phyloP scores from a whole-genome alignment of 2,888 invertebrate species.

The Shargacucullia verbasci region DNA sequence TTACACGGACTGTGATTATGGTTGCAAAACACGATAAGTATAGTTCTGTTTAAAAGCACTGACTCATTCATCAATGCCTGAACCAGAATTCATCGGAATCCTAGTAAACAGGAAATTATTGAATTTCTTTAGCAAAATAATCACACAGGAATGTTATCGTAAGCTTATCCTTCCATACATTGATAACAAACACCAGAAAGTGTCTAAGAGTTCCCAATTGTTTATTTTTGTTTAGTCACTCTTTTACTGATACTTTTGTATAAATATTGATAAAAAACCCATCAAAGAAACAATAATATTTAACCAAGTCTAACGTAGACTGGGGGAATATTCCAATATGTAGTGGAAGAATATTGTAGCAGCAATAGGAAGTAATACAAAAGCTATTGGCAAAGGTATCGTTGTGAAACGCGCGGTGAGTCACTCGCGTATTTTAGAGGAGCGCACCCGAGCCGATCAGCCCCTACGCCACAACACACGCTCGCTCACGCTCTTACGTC shows the following conservation, averaged over 20 bases:
- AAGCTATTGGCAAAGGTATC: constrained; percentile 86
- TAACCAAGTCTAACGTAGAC: constrained; percentile 5
- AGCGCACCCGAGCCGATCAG: constrained; percentile 63
- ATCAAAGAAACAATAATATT: constrained; percentile 31
- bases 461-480: constrained; percentile 60
- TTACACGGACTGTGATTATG: too few relatives aligned
- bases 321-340: constrained; percentile 55
- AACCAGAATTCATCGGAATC: not conserved
- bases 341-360: constrained; percentile 57
- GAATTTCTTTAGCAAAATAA: constrained; percentile 12
- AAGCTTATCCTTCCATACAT: too few relatives aligned
- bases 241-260: not conserved
- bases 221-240: not conserved
- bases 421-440: constrained; percentile 81
- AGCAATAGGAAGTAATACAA: constrained; percentile 85
- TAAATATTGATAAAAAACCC: constrained; percentile 4
- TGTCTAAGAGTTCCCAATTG: not conserved
- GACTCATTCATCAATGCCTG: constrained; percentile 11
- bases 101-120: constrained; percentile 31
- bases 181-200: not conserved
- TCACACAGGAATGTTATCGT: not conserved
- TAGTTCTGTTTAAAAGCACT: constrained; percentile 15
- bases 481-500: constrained; percentile 55
- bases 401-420: constrained; percentile 83
- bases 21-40: too few relatives aligned